Evolutionary conservation across 2,888 invertebrate species (phyloP).

Genomic region (Napeogenes sylphis): DNA sequence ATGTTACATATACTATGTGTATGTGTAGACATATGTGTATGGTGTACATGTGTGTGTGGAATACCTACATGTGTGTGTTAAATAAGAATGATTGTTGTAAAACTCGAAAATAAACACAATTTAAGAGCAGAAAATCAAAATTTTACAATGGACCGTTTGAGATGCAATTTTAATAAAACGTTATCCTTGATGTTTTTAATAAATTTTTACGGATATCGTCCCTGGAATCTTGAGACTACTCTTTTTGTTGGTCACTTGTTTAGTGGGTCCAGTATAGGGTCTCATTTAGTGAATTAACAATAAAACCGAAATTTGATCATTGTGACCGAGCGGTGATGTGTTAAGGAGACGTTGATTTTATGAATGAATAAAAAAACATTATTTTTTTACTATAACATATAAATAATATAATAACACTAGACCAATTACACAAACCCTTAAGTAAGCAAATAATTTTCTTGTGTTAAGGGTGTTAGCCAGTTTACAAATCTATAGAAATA

Average conservation of each 20-base stretch:
- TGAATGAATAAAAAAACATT: no score
- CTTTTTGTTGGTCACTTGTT: slow-evolving; percentile 56
- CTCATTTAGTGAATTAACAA: slow-evolving; percentile 74
- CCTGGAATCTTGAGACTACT: slow-evolving; percentile 53
- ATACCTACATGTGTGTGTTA: not conserved
- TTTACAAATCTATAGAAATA: no score
- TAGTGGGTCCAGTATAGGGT: slow-evolving; percentile 54
- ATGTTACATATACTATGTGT: no score
- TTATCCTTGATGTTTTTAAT: slow-evolving; percentile 24
- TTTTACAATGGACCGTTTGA: slow-evolving; percentile 11
- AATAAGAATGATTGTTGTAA: not conserved
- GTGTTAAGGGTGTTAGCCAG: no score
- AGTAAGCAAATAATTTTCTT: no score
- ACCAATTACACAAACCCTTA: no score
- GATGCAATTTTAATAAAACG: slow-evolving; percentile 30
- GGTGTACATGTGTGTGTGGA: no score
- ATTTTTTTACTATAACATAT: no score
- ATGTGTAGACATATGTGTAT: no score
- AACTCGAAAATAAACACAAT: not conserved
- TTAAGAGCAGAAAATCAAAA: slow-evolving; percentile 12
- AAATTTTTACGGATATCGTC: slow-evolving; percentile 41
- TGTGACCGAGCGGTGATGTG: slow-evolving; percentile 52
- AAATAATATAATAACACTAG: no score
- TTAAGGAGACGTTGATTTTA: slow-evolving; percentile 48
- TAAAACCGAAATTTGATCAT: slow-evolving; percentile 78